A percentile compares a stretch with the other conserved stretches of the same genome.
These are phyloP conservation scores for Dunckerocampus dactyliophorus DNA, from an alignment of 2,113 vertebrate genomes.

Conservation along the genomic window DNA sequence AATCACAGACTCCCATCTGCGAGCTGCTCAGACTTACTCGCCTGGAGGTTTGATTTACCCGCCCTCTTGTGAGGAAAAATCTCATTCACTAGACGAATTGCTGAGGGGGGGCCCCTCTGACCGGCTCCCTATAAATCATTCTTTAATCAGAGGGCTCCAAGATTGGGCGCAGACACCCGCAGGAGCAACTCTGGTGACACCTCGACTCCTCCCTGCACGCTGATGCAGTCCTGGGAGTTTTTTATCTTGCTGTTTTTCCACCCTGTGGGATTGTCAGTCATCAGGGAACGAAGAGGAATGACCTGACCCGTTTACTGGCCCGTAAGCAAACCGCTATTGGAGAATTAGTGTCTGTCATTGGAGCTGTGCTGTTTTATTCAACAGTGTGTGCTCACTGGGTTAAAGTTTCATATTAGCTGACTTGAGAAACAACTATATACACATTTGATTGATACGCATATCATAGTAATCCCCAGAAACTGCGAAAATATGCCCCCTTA, in stretches of 20 bases:
- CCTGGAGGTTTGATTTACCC: conserved; percentile 75
- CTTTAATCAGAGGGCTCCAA: conserved; percentile 76
- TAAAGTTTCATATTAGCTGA: background rate
- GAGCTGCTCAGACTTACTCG: conserved; percentile 46
- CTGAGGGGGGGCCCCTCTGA: conserved; percentile 62
- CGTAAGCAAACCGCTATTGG: background rate
- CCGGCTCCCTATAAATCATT: conserved; percentile 74
- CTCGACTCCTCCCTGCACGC: conserved; percentile 56
- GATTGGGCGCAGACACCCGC: conserved; percentile 61
- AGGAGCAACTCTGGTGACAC: conserved; percentile 58
- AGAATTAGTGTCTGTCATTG: background rate
- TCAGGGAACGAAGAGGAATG: conserved; percentile 47
- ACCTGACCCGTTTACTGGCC: conserved; percentile 13
- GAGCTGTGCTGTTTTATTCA: conserved; percentile 2
- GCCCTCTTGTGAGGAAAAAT: conserved; percentile 71
- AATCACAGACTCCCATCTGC: conserved; percentile 54
- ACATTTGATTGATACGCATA: too few relatives aligned
- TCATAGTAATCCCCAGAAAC: too few relatives aligned
- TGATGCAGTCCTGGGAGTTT: conserved; percentile 45
- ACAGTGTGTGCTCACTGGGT: background rate
- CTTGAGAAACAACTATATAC: background rate
- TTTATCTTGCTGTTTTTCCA: conserved; percentile 45
- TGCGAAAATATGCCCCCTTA: too few relatives aligned
- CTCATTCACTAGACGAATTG: conserved; percentile 75
- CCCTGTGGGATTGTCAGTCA: conserved; percentile 53